Evolutionary conservation across 1,140 invertebrate genomes (phyloP).

Genomic region (Drosophila athabasca): DNA sequence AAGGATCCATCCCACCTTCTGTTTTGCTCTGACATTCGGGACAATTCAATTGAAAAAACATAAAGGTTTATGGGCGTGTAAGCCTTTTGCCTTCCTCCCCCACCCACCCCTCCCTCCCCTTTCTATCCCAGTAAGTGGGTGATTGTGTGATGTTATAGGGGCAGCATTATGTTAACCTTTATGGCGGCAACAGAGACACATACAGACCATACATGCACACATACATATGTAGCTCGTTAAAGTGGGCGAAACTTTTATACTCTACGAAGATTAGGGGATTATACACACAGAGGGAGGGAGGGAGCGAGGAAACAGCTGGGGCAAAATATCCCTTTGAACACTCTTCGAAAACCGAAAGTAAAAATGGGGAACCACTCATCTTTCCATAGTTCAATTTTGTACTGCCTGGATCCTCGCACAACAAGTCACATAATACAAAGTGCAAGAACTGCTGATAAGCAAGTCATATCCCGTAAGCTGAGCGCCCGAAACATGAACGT

Average conservation of each 20-base stretch:
- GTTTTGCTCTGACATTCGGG: slow-evolving; percentile 24
- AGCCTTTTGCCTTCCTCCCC: slow-evolving; percentile 44
- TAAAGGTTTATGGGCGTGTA: slow-evolving; percentile 65
- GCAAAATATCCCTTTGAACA: no score
- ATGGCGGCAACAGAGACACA: slow-evolving; percentile 24
- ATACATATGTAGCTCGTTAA: not conserved
- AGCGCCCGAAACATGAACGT: no score
- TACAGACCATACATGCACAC: not conserved
- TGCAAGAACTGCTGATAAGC: no score
- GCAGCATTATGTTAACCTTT: slow-evolving; percentile 60
- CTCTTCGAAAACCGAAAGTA: no score
- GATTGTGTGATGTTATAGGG: slow-evolving; percentile 53
- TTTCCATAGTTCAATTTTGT: no score
- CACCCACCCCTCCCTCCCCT: not conserved
- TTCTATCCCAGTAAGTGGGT: slow-evolving; percentile 31
- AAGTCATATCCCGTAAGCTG: no score
- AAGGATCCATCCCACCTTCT: not conserved
- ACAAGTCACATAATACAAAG: no score
- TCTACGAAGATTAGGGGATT: slow-evolving; percentile 7
- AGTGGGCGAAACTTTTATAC: slow-evolving; percentile 11
- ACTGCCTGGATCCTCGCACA: no score
- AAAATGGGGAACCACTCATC: no score
- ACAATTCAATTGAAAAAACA: slow-evolving; percentile 65
- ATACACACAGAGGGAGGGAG: not conserved
- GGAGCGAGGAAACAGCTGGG: no score